Percentiles rank a stretch among this genome's conserved stretches.
Evolutionary conservation across 2,888 invertebrate species (phyloP).

Genomic region (Cryptocephalus primarius): DNA sequence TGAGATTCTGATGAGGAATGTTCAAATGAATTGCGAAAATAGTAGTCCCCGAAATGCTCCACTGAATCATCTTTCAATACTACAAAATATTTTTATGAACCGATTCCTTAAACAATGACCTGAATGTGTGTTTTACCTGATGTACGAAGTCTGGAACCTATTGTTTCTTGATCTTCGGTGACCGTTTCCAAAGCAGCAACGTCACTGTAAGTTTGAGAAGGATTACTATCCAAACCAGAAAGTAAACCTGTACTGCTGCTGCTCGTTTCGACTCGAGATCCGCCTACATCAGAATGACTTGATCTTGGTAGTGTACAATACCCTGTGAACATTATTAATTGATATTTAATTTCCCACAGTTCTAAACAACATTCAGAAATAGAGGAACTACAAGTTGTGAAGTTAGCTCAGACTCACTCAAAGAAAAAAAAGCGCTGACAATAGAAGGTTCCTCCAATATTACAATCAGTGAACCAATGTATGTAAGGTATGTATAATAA

Average conservation of each 20-base stretch:
- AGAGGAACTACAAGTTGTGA: no score
- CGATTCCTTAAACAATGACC: not conserved
- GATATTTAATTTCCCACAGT: not conserved
- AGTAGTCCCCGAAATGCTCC: constrained; percentile 51
- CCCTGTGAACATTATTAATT: constrained; percentile 38
- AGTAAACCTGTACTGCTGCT: constrained; percentile 30
- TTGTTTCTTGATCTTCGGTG: constrained; percentile 54
- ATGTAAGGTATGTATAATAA: no score
- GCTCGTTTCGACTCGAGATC: constrained; percentile 34
- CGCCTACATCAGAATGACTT: constrained; percentile 59
- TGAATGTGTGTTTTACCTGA: constrained; percentile 23
- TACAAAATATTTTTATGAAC: constrained; percentile 16
- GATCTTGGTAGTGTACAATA: constrained; percentile 79
- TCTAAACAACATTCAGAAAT: no score
- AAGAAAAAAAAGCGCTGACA: no score
- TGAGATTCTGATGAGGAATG: constrained; percentile 74
- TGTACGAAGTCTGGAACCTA: constrained; percentile 31
- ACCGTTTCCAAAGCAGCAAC: constrained; percentile 52
- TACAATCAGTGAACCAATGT: no score
- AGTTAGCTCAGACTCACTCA: no score
- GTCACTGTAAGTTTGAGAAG: constrained; percentile 31
- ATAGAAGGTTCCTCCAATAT: no score
- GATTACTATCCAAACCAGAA: constrained; percentile 31
- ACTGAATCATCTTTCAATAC: constrained; percentile 36
- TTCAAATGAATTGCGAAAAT: constrained; percentile 64